Conservation (phyloP, 2,797 vertebrate species). For the Siniperca obscura region DNA sequence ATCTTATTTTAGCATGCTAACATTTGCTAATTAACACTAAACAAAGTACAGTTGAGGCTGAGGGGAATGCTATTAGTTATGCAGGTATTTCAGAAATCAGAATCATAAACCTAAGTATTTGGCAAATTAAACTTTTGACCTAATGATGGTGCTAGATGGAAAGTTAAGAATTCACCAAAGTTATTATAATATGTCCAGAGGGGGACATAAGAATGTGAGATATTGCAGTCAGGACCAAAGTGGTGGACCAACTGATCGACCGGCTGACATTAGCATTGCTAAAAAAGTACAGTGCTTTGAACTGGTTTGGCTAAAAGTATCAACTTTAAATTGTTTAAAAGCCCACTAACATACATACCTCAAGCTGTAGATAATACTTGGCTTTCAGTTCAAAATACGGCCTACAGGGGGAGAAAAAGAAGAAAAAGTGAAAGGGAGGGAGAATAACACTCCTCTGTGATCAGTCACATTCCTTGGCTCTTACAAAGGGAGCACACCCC, state of each 20-base stretch:
- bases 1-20: not conserved
- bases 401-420: slow-evolving; percentile 81
- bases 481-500: slow-evolving; percentile 64
- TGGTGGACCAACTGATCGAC: not conserved
- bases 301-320: not conserved
- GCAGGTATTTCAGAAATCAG: not conserved
- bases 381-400: slow-evolving; percentile 99
- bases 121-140: not conserved
- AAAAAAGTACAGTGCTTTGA: not conserved
- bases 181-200: not conserved
- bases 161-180: not conserved
- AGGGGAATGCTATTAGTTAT: not conserved
- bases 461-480: slow-evolving; percentile 78
- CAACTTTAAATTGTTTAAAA: not conserved
- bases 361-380: slow-evolving; percentile 96
- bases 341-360: slow-evolving; percentile 84
- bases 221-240: not conserved
- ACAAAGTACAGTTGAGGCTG: not conserved
- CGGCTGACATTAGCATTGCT: not conserved
- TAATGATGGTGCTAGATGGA: not conserved
- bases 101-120: not conserved
- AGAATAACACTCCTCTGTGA: slow-evolving; percentile 69
- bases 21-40: not conserved
- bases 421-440: slow-evolving; percentile 38
- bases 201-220: not conserved